Base-by-base conservation (phyloP, 2,113 vertebrate species). In the Tenebrosternarchus preto region DNA sequence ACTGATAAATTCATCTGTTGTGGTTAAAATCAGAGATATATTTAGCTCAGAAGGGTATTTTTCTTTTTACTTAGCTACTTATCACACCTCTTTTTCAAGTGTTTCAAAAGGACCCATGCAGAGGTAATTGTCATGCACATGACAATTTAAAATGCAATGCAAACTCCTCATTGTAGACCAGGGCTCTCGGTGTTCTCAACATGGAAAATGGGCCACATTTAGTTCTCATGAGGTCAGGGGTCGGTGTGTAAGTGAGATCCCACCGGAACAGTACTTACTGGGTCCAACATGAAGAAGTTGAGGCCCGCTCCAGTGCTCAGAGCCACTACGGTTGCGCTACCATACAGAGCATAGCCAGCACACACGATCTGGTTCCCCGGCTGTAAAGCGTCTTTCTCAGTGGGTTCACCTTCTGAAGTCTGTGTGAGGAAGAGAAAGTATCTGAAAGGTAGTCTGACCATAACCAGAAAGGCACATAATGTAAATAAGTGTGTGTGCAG, bases 211-310 rank as follows among this genome's bases (percentile, higher is more conserved):
- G 43, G 43, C 43, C 43, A 50, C 12, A 50, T 50, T 50, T 15
- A 50, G 43, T 7, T 2, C 12, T 50, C 43, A 50, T 12, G 15
- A 50, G 43, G 43, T 46, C 43, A 46, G 43, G 43, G 43, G 5
- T 50, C 43, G 15, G 12, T 12, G 15, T 50, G 43, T 1, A 50
- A 50, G 11, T 50, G 7, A 50, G 43, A 12, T 50, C 33, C 24
- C 8, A 57, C 25, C 15, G 2, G 43, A 76, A 6, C 19, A 5
- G 4, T 64, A 90, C 92, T 82, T 92, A 99, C 98, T 36, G 96
- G 98, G 85, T 99, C 98, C 0, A 99, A 89, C 94, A 96, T 98
- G 92, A 99, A 99, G 91, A 96, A 95, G 86, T 97, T 94, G 85
- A 99, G 93, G 61, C 98, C 97, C 66, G 95, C 93, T 0, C 97